These are phyloP conservation scores for Oreohelix idahoensis DNA, from an alignment of 1,140 invertebrate genomes.

Conservation along the genomic window DNA sequence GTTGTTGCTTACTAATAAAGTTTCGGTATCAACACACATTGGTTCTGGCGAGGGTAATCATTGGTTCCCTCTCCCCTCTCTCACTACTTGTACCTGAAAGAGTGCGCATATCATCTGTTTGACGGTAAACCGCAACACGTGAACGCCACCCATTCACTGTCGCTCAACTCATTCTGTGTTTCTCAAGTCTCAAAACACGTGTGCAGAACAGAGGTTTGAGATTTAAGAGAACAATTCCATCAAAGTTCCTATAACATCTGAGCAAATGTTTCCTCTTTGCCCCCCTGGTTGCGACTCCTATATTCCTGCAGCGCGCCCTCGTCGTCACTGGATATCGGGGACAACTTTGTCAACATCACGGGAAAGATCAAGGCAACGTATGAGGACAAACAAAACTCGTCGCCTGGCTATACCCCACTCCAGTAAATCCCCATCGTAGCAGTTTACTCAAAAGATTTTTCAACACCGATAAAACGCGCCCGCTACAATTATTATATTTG, in stretches of 20 bases:
- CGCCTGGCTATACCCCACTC: neutral
- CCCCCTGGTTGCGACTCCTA: neutral
- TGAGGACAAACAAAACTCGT: neutral
- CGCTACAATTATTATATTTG: constrained; percentile 10
- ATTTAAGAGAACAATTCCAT: neutral
- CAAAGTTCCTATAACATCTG: constrained; percentile 3
- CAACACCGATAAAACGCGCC: neutral
- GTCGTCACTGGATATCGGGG: neutral
- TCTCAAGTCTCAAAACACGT: neutral
- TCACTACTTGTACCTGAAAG: too few relatives aligned
- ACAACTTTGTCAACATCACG: constrained; percentile 11
- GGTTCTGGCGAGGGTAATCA: too few relatives aligned
- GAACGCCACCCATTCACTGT: neutral
- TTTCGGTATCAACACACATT: too few relatives aligned
- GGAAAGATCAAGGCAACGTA: constrained; percentile 8
- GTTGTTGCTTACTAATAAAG: too few relatives aligned
- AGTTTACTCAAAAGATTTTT: constrained; percentile 2
- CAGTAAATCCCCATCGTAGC: neutral
- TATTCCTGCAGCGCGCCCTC: neutral
- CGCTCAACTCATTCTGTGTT: neutral
- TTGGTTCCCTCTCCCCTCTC: too few relatives aligned
- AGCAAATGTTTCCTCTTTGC: constrained; percentile 6
- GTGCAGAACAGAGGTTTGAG: neutral
- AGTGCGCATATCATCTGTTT: too few relatives aligned
- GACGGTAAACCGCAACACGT: neutral